Evolutionary conservation across 92 coral and sea anemone species (phyloP), one percentile per base, ranked within the genome.

Genomic region (Virgularia gustaviana): DNA sequence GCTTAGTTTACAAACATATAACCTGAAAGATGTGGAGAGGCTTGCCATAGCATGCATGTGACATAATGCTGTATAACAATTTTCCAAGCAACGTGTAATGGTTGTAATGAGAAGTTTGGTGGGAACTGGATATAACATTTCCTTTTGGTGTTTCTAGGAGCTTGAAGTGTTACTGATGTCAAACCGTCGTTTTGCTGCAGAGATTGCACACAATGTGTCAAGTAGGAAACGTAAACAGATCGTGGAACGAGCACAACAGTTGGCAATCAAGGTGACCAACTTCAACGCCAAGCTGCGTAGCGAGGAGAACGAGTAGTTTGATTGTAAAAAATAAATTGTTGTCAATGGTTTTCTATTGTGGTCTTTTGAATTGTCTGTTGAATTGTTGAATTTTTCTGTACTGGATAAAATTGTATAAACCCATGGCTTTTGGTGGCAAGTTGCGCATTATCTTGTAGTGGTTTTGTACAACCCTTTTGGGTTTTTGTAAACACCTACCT

Each of bases 201-300:
- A 92, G 79, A 87, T 92, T 22, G 96, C 96, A 4, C 98, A 92
- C 94, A 87, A 88, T 60, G 98, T 92, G 31, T 92, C 98, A 0
- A 89, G 96, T 76, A 89, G 82, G 47, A 92, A 92, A 59, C 83
- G 98, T 25, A 92, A 92, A 71, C 85, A 76, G 65, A 92, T 92
- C 49, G 81, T 92, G 36, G 98, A 92, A 73, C 85, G 96, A 25
- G 98, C 98, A n/a, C 96, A 86, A 65, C 96, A 92, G 72, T 83
- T 92, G 67, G 87, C 88, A 24, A 85, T 92, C 72, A 92, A 92
- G 73, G 83, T 92, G 36, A 92, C 96, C 29, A 92, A 92, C 72
- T 82, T 85, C 54, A 89, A 85, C 77, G 98, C 98, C 52, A 81
- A 89, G 61, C 89, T 92, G 65, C 87, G 98, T 61, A 92, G 96